Conservation (phyloP, 2,888 invertebrate species). For the Drosophila eohydei region DNA sequence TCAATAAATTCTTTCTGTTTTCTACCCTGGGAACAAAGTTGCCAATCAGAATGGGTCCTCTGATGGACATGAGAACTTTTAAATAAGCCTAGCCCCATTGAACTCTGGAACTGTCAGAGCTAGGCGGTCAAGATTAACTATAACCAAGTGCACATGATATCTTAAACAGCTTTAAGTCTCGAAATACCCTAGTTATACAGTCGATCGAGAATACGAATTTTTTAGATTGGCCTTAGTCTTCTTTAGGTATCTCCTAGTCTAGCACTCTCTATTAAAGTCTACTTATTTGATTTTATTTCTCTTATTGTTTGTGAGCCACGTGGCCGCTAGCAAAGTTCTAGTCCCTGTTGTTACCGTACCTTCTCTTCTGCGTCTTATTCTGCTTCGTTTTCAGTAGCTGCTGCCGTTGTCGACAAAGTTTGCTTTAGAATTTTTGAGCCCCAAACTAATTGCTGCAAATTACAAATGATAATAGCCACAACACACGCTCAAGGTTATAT, state of each 20-base stretch:
- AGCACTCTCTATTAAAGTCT: not conserved
- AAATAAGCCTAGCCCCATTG: not conserved
- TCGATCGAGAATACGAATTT: not conserved
- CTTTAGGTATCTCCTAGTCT: conserved; percentile 17
- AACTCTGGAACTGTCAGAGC: not conserved
- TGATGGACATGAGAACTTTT: not conserved
- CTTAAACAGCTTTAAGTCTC: no score
- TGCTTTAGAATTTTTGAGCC: conserved; percentile 81
- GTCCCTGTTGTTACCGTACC: conserved; percentile 38
- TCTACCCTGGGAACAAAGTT: conserved; percentile 37
- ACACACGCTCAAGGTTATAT: conserved; percentile 79
- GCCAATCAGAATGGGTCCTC: not conserved
- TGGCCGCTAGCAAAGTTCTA: conserved; percentile 52
- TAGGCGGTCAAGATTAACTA: not conserved
- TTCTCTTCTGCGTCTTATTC: not conserved
- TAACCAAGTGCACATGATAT: no score
- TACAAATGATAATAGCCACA: conserved; percentile 81
- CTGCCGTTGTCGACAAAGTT: conserved; percentile 67
- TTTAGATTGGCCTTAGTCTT: not conserved
- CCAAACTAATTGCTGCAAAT: conserved; percentile 81
- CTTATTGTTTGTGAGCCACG: conserved; percentile 57
- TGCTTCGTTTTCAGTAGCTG: conserved; percentile 15
- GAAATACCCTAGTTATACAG: not conserved
- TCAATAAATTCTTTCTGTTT: conserved; percentile 66
- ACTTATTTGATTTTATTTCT: conserved; percentile 35